Percentiles rank a stretch among this genome's conserved stretches.
Evolutionary conservation across 92 coral and sea anemone genomes (phyloP).

Genomic region (Epizoanthus rinbou): DNA sequence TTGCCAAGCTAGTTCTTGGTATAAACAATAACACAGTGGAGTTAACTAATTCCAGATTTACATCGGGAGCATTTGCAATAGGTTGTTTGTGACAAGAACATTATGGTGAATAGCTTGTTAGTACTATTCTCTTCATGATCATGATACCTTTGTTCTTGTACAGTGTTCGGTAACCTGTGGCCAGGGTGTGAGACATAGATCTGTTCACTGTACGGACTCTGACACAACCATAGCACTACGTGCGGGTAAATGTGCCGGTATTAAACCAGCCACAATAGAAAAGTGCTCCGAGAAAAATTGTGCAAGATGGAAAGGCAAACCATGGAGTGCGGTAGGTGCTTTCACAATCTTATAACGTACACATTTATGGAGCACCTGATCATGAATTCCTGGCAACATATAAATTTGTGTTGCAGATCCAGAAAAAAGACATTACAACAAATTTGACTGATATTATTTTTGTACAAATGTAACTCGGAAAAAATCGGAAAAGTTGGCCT

Average conservation of each 20-base stretch:
- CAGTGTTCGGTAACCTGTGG: conserved; percentile 39
- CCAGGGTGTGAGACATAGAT: conserved; percentile 16
- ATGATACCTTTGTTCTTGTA: background rate
- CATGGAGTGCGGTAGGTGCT: conserved; percentile 15
- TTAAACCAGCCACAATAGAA: conserved; percentile 17
- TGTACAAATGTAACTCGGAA: no score
- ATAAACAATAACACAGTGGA: no score
- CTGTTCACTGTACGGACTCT: conserved; percentile 17
- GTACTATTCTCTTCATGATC: no score
- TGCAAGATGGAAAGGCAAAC: conserved; percentile 20
- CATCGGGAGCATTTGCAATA: no score
- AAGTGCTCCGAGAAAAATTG: conserved; percentile 35
- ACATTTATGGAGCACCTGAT: background rate
- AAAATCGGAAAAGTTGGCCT: no score
- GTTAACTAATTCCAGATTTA: no score
- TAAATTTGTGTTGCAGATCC: no score
- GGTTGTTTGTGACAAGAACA: no score
- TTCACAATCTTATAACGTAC: background rate
- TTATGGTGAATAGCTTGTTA: background rate
- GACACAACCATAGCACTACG: conserved; percentile 4
- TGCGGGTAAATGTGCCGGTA: conserved; percentile 7
- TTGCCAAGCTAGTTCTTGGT: no score
- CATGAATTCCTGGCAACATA: background rate
- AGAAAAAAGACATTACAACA: no score
- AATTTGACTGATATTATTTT: no score